Evolutionary conservation across 2,113 vertebrate species (phyloP).

Genomic region (Pelecanus crispus): DNA sequence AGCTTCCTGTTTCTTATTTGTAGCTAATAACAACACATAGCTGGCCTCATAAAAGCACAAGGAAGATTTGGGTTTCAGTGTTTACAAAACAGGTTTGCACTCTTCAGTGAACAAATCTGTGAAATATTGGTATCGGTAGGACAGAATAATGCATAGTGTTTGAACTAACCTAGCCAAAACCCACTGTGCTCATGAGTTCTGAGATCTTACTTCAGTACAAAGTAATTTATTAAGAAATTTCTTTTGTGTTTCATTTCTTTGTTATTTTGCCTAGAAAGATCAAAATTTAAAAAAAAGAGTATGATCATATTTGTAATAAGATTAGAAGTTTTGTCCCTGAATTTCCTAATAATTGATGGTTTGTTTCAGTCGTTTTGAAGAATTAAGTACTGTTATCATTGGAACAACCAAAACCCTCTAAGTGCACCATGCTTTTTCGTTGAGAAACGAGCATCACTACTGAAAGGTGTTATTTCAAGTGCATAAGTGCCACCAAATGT

Average conservation of each 20-base stretch:
- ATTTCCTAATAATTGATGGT: neutral
- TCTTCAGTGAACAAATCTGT: neutral
- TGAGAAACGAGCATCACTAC: neutral
- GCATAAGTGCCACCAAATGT: neutral
- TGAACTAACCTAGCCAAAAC: neutral
- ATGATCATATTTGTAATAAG: neutral
- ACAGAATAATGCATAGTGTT: neutral
- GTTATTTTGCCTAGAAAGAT: neutral
- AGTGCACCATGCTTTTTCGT: neutral
- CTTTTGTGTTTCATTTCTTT: neutral
- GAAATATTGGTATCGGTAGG: neutral
- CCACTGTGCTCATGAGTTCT: neutral
- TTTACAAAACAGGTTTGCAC: neutral
- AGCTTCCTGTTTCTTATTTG: neutral
- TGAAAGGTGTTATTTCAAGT: neutral
- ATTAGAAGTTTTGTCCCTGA: neutral
- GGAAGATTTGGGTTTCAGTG: neutral
- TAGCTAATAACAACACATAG: neutral
- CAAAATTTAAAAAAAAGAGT: neutral
- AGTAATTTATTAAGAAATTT: neutral
- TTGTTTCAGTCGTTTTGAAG: neutral
- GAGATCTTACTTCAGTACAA: neutral
- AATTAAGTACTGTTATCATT: neutral
- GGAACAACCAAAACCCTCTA: neutral
- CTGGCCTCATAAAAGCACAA: neutral